phyloP scores from a whole-genome alignment of 1,140 invertebrate genomes.

The Brachionus angularis region DNA sequence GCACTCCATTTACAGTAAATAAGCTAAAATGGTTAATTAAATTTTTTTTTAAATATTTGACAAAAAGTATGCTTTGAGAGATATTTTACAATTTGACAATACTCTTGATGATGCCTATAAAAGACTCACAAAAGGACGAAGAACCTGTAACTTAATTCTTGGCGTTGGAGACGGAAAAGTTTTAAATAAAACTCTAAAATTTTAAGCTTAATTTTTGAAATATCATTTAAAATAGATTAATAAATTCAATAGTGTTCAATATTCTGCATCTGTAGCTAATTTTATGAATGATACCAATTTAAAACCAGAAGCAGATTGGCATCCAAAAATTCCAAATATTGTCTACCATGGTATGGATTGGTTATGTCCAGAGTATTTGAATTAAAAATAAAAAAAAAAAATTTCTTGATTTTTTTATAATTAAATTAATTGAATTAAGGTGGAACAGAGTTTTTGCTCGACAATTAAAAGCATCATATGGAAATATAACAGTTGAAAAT shows the following conservation, averaged over 20 bases:
- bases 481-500: slow-evolving; percentile 48
- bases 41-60: background rate
- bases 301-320: slow-evolving; percentile 48
- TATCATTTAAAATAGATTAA: no score
- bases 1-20: slow-evolving; percentile 49
- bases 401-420: no score
- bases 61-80: slow-evolving; percentile 45
- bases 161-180: slow-evolving; percentile 52
- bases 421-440: slow-evolving; percentile 49
- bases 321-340: slow-evolving; percentile 49
- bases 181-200: no score
- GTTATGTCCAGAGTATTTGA: slow-evolving; percentile 1
- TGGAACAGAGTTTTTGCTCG: slow-evolving; percentile 48
- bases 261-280: slow-evolving; percentile 49
- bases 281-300: slow-evolving; percentile 49
- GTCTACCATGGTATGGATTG: slow-evolving; percentile 49
- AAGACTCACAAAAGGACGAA: slow-evolving; percentile 46
- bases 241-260: slow-evolving; percentile 48
- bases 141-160: slow-evolving; percentile 51
- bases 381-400: background rate
- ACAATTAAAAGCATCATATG: slow-evolving; percentile 47
- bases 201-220: no score
- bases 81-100: slow-evolving; percentile 50
- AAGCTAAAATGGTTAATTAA: background rate
- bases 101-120: slow-evolving; percentile 47